Base-by-base conservation (phyloP, 2,797 vertebrate genomes). In the Falco rusticolus region DNA sequence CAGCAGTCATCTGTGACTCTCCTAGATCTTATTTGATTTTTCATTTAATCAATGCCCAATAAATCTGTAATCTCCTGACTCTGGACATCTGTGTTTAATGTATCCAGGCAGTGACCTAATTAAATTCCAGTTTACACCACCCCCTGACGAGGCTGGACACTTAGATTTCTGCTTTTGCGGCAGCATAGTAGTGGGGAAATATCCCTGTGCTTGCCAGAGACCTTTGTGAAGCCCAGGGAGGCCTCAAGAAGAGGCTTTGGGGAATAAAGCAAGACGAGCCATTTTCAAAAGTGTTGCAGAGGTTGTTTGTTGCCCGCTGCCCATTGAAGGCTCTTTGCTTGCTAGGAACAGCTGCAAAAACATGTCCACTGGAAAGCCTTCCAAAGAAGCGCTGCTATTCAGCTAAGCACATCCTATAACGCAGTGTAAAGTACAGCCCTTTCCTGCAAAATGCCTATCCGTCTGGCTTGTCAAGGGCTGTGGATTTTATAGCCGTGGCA, bases 1-100 rank as follows among this genome's bases (percentile, higher is more conserved):
- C 87, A 82, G 39, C 72, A 68, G 72, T 90, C 83, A 77, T 51
- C 88, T 89, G 54, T 29, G 87, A 51, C 80, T 70, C 57, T 69
- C 78, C 64, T 79, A 43, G 87, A 64, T 69, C 82, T 77, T 11
- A 77, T 48, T 66, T 75, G 87, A 89, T 72, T 87, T 89, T 79
- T 74, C 16, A 21, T 92, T 93, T 94, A 72, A 96, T 96, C 94
- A 84, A 95, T 96, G 95, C 66, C 74, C 70, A 84, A 91, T 97
- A 95, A 93, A 96, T 96, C 86, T 95, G 79, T 51, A 86, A 48
- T 76, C 81, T 96, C 56, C 89, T 41, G 63, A 93, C 92, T 47
- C 13, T 88, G 82, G 56, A 72, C 85, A 88, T 95, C 93, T 94
- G 68, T 66, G 60, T 83, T 90, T 93, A 78, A 87, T 76, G 33